These are phyloP conservation scores for Dexiosoma caninum DNA, from an alignment of 2,888 invertebrate species.

Conservation along the genomic window DNA sequence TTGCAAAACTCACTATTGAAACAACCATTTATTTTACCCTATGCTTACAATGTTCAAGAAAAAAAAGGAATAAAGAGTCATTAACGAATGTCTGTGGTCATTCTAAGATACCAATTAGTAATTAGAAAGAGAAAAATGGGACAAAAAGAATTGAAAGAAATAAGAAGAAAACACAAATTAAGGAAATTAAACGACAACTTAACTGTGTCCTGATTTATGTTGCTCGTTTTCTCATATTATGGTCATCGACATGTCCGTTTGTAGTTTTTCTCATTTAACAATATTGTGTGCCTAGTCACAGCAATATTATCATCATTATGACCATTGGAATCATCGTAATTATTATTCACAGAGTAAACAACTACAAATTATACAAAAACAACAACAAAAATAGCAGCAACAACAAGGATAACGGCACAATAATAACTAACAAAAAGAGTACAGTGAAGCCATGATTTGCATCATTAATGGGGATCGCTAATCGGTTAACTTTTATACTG, in stretches of 20 bases:
- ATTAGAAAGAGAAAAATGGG: conserved; percentile 25
- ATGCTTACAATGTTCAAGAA: neutral
- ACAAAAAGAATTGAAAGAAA: neutral
- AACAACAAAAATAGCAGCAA: conserved; percentile 26
- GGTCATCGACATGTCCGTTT: conserved; percentile 62
- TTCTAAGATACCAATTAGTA: conserved; percentile 27
- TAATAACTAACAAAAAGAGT: too few relatives aligned
- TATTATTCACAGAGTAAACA: conserved; percentile 28
- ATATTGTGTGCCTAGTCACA: conserved; percentile 39
- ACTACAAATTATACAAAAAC: neutral
- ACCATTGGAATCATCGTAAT: conserved; percentile 6
- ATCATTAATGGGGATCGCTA: too few relatives aligned
- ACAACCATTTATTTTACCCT: neutral
- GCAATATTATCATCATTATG: neutral
- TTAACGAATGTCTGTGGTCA: conserved; percentile 33
- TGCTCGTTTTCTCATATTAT: conserved; percentile 63
- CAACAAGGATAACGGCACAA: too few relatives aligned
- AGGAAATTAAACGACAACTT: conserved; percentile 58
- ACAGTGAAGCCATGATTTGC: too few relatives aligned
- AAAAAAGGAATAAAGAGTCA: neutral
- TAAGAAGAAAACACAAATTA: conserved; percentile 10
- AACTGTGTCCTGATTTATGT: conserved; percentile 66
- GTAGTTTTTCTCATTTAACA: conserved; percentile 59
- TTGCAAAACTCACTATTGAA: neutral
- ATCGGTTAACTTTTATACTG: too few relatives aligned